Conservation (phyloP, 1,140 invertebrate species). For the Macrobrachium rosenbergii region DNA sequence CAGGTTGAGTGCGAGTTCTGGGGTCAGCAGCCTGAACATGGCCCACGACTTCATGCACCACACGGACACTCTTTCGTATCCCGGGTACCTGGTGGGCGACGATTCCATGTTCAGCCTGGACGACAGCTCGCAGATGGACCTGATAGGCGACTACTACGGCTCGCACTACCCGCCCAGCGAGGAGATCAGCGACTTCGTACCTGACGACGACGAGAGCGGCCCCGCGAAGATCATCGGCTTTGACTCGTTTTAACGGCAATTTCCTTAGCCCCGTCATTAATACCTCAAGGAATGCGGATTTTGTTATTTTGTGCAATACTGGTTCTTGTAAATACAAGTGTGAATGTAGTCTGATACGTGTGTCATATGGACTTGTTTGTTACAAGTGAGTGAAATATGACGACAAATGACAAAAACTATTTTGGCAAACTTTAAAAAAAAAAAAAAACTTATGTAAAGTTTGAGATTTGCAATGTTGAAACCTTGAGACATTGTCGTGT, state of each 20-base stretch:
- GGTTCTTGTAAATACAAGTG: slow-evolving; percentile 47
- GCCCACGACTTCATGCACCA: background rate
- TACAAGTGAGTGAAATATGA: no score
- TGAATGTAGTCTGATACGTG: background rate
- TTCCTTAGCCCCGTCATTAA: slow-evolving; percentile 37
- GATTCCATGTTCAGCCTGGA: slow-evolving; percentile 57
- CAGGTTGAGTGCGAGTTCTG: background rate
- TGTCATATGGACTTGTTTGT: no score
- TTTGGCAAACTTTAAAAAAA: no score
- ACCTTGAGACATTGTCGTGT: no score
- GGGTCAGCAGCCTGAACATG: background rate
- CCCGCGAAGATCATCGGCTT: slow-evolving; percentile 58
- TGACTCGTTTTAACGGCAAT: slow-evolving; percentile 56
- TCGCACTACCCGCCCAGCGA: slow-evolving; percentile 55
- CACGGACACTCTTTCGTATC: slow-evolving; percentile 39
- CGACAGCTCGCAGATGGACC: slow-evolving; percentile 53
- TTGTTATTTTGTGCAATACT: slow-evolving; percentile 55
- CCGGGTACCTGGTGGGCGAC: slow-evolving; percentile 43
- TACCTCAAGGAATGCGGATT: slow-evolving; percentile 43
- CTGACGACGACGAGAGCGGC: slow-evolving; percentile 55
- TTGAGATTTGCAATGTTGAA: no score
- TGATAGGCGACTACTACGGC: slow-evolving; percentile 53
- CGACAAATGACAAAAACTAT: no score
- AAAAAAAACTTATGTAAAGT: no score
- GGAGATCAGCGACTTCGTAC: slow-evolving; percentile 58